Base-by-base conservation (phyloP, 2,797 vertebrate species). In the Holocentrus rufus region DNA sequence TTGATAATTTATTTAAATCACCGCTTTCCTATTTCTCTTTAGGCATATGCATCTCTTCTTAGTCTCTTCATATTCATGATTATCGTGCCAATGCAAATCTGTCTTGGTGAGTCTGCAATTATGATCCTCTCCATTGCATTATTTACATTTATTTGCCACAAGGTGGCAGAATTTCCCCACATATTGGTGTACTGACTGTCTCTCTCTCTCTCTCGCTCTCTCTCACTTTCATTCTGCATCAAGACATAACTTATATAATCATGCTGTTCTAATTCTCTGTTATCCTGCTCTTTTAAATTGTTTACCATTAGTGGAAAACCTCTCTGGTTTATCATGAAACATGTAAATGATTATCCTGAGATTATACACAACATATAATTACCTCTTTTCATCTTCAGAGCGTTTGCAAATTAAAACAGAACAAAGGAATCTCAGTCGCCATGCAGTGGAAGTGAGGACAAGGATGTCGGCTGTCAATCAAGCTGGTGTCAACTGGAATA, bases 151-250 rank as follows among this genome's bases (percentile, higher is more conserved):
- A 2, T 23, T 25, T 4, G 20, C 87, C 91, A 89, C 88, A 72
- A 83, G 91, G 79, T 90, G 90, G 90, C 56, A 67, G 31, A 44
- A 65, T 86, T 88, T 87, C 77, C 60, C 77, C 84, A 86, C 22
- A 14, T 55, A 72, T 71, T 18, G 3, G 0, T 58, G 62, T 2
- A 14, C 22, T 8, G 7, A 8, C 14, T 18, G 18, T 31, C 10
- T 20, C 42, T 46, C 6, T 34, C 18, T 18, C 42, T 18, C 56
- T 23, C 1, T n/a, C n/a, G n/a, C 20, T 31, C 10, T 20, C 42
- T 46, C 6, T 34, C 18, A 20, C 42, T 18, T 59, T 23, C 1
- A 34, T 49, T 22, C 55, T 31, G n/a, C 8, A 57, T 71, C 7
- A 65, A 50, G 42, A 68, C 61, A 67, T 67, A 49, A 81, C 65